These are phyloP conservation scores for Diacarnus erythraeanus DNA, from an alignment of 37 sponge, comb jelly and placozoan genomes.

Conservation along the genomic window DNA sequence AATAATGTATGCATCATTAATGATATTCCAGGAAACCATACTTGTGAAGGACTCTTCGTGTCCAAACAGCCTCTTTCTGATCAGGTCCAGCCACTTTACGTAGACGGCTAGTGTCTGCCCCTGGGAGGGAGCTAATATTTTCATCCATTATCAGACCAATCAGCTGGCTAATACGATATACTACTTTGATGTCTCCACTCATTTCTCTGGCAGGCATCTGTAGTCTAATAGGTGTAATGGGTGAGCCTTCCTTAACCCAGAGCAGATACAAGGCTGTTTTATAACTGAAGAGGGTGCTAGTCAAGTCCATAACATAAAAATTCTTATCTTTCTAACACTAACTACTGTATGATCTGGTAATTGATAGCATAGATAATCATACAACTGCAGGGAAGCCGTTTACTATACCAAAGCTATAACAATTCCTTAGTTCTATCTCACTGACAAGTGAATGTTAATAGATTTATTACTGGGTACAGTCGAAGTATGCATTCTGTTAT, in stretches of 20 bases:
- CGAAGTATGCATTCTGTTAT: too few relatives aligned
- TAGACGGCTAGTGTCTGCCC: conserved; percentile 12
- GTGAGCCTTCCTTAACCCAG: conserved; percentile 17
- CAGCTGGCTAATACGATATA: conserved; percentile 39
- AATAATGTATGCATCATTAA: background rate
- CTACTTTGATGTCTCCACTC: conserved; percentile 23
- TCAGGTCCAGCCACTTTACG: conserved; percentile 26
- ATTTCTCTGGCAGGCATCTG: background rate
- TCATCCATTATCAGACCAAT: conserved; percentile 44
- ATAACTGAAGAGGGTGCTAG: too few relatives aligned
- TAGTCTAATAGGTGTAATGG: background rate
- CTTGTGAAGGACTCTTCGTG: conserved; percentile 47
- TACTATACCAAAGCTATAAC: too few relatives aligned
- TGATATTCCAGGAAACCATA: conserved; percentile 16
- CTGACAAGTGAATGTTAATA: too few relatives aligned
- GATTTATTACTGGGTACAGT: too few relatives aligned
- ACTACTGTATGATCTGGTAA: too few relatives aligned
- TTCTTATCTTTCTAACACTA: too few relatives aligned
- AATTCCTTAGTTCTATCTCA: too few relatives aligned
- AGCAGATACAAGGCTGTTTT: conserved; percentile 37
- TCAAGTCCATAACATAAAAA: too few relatives aligned
- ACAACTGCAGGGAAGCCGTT: too few relatives aligned
- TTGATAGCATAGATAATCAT: too few relatives aligned
- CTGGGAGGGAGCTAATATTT: background rate
- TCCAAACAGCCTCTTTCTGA: conserved; percentile 45